Evolutionary conservation across 2,888 invertebrate species (phyloP), one percentile per base, ranked within the genome.

Genomic region (Tridacna gigas): DNA sequence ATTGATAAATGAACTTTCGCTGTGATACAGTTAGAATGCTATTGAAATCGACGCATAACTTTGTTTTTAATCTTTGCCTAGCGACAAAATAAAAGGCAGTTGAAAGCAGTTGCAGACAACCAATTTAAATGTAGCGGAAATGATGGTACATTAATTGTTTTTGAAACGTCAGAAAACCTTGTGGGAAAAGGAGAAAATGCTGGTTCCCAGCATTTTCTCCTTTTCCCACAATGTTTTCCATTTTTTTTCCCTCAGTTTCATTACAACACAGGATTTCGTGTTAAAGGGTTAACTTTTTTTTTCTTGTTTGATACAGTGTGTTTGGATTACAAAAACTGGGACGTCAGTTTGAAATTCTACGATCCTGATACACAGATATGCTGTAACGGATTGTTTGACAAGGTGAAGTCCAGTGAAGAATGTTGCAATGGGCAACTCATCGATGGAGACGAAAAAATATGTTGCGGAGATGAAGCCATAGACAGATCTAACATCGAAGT

Each of bases 361-460:
- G 48, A 80, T 25, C 65, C 63, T 18, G 2, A 25, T 12, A 25
- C 25, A 9, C 63, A 77, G 13, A 73, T 75, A 3, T 80, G 80
- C 48, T 80, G 80, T 56, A 77, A 77, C 13, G 80, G 80, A 15
- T 26, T 25, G 2, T 51, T 71, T 15, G 48, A 65, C 13, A 11
- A 47, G 37, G 77, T 71, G 0, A 63, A 48, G 13, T 28, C 37
- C 3, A 60, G 22, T 22, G 37, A 69, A 9, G 15, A 18, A n/a
- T 80, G 80, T 22, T 80, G 80, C 25, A 60, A 73, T 13, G 47
- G 65, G 11, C 0, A 73, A 7, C 25, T 51, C 15, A 77, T 65
- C 47, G 37, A 80, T 51, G 22, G 5, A 5, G 60, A 63, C 0
- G 13, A 28, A 15, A 3, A 76, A 77, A 18, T 56, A 3, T 80